Conservation (phyloP, 1,140 invertebrate genomes). For the Panagrolaimus sp. region DNA sequence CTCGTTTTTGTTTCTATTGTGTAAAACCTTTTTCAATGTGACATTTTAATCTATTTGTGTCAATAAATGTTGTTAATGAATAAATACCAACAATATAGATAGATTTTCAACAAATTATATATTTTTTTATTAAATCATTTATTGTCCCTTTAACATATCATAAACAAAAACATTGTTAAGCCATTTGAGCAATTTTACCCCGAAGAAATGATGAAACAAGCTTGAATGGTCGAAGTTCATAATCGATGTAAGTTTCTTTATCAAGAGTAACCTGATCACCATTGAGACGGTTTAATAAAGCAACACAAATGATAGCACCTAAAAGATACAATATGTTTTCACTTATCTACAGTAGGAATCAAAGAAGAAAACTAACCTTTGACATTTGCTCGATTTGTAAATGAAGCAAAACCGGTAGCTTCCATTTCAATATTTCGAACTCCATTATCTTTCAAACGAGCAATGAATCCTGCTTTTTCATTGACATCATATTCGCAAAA, state of each 20-base stretch:
- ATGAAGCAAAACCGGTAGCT: conserved; percentile 79
- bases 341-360: not conserved
- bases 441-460: conserved; percentile 71
- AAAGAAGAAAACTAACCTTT: conserved; percentile 21
- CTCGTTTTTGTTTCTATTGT: too few relatives aligned
- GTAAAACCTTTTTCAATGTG: too few relatives aligned
- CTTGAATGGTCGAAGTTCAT: conserved; percentile 82
- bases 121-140: too few relatives aligned
- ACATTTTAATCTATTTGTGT: too few relatives aligned
- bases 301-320: conserved; percentile 85
- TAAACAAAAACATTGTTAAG: too few relatives aligned
- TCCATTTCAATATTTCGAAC: conserved; percentile 98
- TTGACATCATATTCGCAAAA: conserved; percentile 85
- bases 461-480: conserved; percentile 83
- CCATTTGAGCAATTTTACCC: conserved; percentile 22
- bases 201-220: conserved; percentile 81
- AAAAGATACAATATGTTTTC: conserved; percentile 26
- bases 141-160: too few relatives aligned
- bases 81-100: too few relatives aligned
- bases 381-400: conserved; percentile 78
- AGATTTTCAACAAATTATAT: too few relatives aligned
- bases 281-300: conserved; percentile 82
- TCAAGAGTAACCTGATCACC: conserved; percentile 78
- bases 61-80: too few relatives aligned
- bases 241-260: conserved; percentile 82